Conservation (phyloP, 2,113 vertebrate species). For the Panthera leo region DNA sequence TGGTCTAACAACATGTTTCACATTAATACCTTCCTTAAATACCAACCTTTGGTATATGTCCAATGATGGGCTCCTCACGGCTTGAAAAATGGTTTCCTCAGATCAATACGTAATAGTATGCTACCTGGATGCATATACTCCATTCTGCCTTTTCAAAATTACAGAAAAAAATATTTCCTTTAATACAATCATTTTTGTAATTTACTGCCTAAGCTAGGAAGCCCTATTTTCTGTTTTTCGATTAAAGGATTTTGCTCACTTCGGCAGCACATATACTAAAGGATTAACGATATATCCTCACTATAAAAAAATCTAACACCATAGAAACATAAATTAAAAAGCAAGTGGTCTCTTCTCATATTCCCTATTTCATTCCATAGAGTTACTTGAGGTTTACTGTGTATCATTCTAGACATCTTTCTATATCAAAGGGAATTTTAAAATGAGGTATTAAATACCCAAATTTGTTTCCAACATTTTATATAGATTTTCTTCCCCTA, state of each 20-base stretch:
- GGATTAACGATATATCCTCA: not conserved
- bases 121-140: not conserved
- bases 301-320: not conserved
- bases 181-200: not conserved
- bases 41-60: not conserved
- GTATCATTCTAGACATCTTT: not conserved
- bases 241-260: not conserved
- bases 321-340: conserved; percentile 5
- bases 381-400: not conserved
- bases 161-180: not conserved
- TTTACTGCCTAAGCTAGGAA: not conserved
- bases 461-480: not conserved
- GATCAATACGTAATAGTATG: not conserved
- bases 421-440: not conserved
- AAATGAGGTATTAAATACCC: not conserved
- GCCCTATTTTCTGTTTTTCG: not conserved
- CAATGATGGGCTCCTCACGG: not conserved
- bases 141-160: not conserved
- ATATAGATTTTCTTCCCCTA: not conserved
- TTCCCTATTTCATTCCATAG: not conserved
- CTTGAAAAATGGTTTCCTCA: not conserved
- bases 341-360: not conserved
- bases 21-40: conserved; percentile 3
- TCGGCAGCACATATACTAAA: not conserved
- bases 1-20: not conserved